phyloP scores from a whole-genome alignment of 2,888 invertebrate genomes.

The Biston betularia region DNA sequence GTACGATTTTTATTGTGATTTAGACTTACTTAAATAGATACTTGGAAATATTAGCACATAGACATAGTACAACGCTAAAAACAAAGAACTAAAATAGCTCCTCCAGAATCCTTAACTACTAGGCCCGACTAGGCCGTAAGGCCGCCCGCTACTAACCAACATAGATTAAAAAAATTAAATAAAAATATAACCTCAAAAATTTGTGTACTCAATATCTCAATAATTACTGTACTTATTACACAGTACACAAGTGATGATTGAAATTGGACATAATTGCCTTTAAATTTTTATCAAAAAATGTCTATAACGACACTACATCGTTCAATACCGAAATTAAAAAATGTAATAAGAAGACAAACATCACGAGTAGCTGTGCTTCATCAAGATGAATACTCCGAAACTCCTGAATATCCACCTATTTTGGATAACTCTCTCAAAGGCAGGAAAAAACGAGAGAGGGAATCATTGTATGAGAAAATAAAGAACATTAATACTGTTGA shows the following conservation, averaged over 20 bases:
- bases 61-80: too few relatives aligned
- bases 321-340: slow-evolving; percentile 68
- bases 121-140: too few relatives aligned
- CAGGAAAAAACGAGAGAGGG: slow-evolving; percentile 74
- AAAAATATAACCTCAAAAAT: slow-evolving; percentile 39
- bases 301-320: slow-evolving; percentile 66
- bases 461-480: slow-evolving; percentile 86
- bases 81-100: too few relatives aligned
- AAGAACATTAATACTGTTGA: slow-evolving; percentile 90
- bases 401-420: slow-evolving; percentile 87
- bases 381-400: slow-evolving; percentile 75
- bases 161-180: too few relatives aligned
- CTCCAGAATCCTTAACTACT: too few relatives aligned
- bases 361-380: slow-evolving; percentile 65
- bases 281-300: slow-evolving; percentile 58
- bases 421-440: slow-evolving; percentile 85
- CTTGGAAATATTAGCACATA: too few relatives aligned
- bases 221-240: too few relatives aligned
- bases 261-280: slow-evolving; percentile 7
- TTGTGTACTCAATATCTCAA: too few relatives aligned
- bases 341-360: slow-evolving; percentile 53
- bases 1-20: too few relatives aligned
- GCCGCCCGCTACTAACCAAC: too few relatives aligned
- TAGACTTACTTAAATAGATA: too few relatives aligned
- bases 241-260: not conserved